Conservation (phyloP, 1,140 invertebrate genomes). For the Drosophila parabipectinata region DNA sequence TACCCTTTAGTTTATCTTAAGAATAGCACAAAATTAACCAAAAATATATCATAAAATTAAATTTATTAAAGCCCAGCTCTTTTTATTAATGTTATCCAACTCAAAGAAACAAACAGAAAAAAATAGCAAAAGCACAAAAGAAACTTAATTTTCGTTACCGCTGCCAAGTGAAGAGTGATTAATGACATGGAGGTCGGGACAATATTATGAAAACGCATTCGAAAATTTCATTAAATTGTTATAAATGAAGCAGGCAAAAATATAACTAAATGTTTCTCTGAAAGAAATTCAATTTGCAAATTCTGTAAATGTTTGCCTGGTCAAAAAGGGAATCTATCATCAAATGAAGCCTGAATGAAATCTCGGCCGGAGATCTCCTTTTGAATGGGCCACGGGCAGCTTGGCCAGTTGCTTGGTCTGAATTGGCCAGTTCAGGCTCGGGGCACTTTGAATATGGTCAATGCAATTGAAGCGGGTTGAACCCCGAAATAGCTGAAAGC, state of each 20-base stretch:
- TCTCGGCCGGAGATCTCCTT: slow-evolving; percentile 55
- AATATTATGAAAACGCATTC: slow-evolving; percentile 77
- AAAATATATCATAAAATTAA: background rate
- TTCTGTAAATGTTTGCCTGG: slow-evolving; percentile 40
- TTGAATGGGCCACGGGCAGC: slow-evolving; percentile 36
- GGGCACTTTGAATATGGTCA: slow-evolving; percentile 72
- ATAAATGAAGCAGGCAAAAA: slow-evolving; percentile 65
- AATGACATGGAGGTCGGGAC: slow-evolving; percentile 51
- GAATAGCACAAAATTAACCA: too few relatives aligned
- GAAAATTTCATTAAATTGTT: slow-evolving; percentile 83
- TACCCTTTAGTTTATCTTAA: background rate
- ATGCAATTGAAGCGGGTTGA: slow-evolving; percentile 56
- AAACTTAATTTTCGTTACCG: slow-evolving; percentile 78
- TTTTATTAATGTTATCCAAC: slow-evolving; percentile 1
- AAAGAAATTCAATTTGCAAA: slow-evolving; percentile 77
- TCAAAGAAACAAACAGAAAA: background rate
- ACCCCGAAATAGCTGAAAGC: slow-evolving; percentile 44
- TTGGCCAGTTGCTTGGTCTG: slow-evolving; percentile 44
- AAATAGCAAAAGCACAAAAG: slow-evolving; percentile 24
- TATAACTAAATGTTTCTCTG: slow-evolving; percentile 51
- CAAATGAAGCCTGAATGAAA: slow-evolving; percentile 63
- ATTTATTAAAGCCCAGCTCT: background rate
- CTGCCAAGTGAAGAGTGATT: slow-evolving; percentile 63
- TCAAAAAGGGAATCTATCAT: slow-evolving; percentile 61
- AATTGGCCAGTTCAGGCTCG: slow-evolving; percentile 51